Base-by-base conservation (phyloP, 2,797 vertebrate species). In the Threskiornis aethiopicus region DNA sequence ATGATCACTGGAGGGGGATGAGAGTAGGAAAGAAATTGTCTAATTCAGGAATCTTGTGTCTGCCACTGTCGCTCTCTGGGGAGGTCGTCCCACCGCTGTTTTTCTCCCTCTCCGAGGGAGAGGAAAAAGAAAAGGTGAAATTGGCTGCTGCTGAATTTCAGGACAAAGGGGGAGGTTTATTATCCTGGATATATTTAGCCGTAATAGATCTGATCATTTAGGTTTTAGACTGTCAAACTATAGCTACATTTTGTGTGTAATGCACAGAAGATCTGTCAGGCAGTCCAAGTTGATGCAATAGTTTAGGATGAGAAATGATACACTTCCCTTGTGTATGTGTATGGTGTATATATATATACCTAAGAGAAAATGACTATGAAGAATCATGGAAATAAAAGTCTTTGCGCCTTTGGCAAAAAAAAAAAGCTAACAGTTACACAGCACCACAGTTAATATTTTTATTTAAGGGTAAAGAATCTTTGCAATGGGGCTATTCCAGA, bases 271-370 rank as follows among this genome's bases (percentile, higher is more conserved):
- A 13, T 67, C 16, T 66, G 44, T 41, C 64, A 47, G 57, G 24
- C 39, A 76, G 21, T 54, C n/a, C 10, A 64, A 65, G 20, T 80
- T 86, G 16, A 57, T 57, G 42, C 24, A 51, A 0, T 65, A 67
- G 19, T 64, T 77, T 42, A 57, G 49, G 18, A 41, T 71, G 57
- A 64, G 44, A 49, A 73, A 44, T 55, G 22, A 19, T 57, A 13
- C 0, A 1, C 44, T 71, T 87, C 41, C 20, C 24, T 75, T 17
- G 13, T 70, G 29, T 49, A 0, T 58, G 9, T 78, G 5, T 47
- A 2, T 61, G 29, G 6, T 44, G 3, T 44, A 7, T 19, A 7
- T 19, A 17, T 26, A n/a, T 4, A 15, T 3, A 41, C 10, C 8
- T n/a, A 35, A 58, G 61, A 78, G 57, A 33, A 49, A 89, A 58